Evolutionary conservation across 2,113 vertebrate species (phyloP).

Genomic region (Hippocampus comes): DNA sequence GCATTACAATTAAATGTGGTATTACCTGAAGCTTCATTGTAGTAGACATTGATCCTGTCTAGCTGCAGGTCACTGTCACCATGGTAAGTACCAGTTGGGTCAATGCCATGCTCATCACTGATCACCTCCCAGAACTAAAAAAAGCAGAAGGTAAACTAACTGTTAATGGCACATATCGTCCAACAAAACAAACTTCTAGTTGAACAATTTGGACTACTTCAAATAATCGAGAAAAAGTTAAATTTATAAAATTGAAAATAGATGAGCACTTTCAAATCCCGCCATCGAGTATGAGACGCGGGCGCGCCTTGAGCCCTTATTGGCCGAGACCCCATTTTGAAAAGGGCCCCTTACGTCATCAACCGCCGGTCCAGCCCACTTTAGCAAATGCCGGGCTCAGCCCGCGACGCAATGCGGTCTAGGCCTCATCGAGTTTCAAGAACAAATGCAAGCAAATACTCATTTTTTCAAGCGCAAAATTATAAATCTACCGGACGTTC

Average conservation of each 20-base stretch:
- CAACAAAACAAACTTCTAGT: background rate
- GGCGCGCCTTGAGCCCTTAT: background rate
- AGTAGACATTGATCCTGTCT: conserved; percentile 93
- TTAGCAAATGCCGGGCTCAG: conserved; percentile 1
- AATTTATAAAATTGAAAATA: no score
- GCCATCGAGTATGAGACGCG: background rate
- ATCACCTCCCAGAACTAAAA: conserved; percentile 78
- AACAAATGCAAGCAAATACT: background rate
- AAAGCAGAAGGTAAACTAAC: background rate
- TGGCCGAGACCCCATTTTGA: conserved; percentile 3
- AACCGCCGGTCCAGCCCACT: conserved; percentile 2
- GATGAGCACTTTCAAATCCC: background rate
- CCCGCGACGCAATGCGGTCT: conserved; percentile 9
- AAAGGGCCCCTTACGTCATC: background rate
- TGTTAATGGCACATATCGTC: background rate
- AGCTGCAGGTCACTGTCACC: conserved; percentile 83
- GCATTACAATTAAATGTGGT: background rate
- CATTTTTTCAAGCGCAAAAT: background rate
- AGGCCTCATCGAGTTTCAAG: background rate
- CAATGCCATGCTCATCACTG: conserved; percentile 77
- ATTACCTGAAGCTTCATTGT: conserved; percentile 86
- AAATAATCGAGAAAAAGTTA: no score
- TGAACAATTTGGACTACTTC: no score
- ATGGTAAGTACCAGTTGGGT: conserved; percentile 76
- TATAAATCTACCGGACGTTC: background rate